A percentile compares a stretch with the other conserved stretches of the same genome.
phyloP scores from a whole-genome alignment of 2,113 vertebrate species.

The Elaphurus davidianus region DNA sequence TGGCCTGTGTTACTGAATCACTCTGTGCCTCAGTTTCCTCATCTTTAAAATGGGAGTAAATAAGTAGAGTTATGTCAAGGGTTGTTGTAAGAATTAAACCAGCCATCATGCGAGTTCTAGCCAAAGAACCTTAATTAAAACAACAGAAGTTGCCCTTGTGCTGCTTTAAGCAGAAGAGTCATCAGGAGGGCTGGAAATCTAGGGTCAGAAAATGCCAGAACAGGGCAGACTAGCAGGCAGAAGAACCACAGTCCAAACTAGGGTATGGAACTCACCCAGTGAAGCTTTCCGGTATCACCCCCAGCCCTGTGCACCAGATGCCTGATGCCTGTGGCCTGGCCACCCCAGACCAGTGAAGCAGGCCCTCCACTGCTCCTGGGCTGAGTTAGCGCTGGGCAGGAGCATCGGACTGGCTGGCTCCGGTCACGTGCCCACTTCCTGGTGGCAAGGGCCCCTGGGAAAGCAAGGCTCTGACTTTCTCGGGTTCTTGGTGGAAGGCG shows the following conservation, averaged over 20 bases:
- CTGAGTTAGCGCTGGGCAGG: no score
- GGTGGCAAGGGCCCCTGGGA: not conserved
- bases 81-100: not conserved
- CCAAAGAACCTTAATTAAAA: not conserved
- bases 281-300: not conserved
- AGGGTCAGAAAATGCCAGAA: not conserved
- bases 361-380: fast-evolving
- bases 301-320: not conserved
- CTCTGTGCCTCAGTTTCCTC: not conserved
- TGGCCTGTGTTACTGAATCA: not conserved
- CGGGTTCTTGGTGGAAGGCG: not conserved
- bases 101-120: not conserved
- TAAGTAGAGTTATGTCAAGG: not conserved
- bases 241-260: not conserved
- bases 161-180: not conserved
- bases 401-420: not conserved
- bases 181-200: not conserved
- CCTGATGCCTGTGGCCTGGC: not conserved
- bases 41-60: not conserved
- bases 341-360: not conserved
- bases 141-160: not conserved
- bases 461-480: not conserved
- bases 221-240: not conserved
- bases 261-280: fast-evolving
- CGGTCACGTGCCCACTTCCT: not conserved